phyloP scores from a whole-genome alignment of 2,888 invertebrate species.

The Patella depressa region DNA sequence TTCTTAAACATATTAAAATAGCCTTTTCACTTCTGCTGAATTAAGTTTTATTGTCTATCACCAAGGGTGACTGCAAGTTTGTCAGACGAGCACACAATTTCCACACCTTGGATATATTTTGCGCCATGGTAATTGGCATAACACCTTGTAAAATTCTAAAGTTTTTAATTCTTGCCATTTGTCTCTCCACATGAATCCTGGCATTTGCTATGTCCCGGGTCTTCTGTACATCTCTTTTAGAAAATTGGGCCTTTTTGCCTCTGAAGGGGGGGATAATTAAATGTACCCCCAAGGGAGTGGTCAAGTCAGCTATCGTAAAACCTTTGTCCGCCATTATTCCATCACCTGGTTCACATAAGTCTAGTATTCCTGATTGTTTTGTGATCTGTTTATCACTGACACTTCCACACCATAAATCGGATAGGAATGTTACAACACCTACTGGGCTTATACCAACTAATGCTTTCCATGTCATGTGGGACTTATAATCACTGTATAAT shows the following conservation, averaged over 20 bases:
- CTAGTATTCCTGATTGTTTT: no score
- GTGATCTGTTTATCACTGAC: no score
- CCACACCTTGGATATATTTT: constrained; percentile 17
- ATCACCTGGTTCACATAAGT: no score
- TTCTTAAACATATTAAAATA: no score
- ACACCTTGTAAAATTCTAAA: constrained; percentile 37
- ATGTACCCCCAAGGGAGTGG: no score
- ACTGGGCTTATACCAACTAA: constrained; percentile 27
- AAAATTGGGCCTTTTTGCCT: constrained; percentile 15
- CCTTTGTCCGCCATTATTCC: no score
- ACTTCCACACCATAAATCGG: constrained; percentile 18
- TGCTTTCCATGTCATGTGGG: constrained; percentile 27
- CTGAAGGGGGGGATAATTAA: no score
- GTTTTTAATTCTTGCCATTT: constrained; percentile 37
- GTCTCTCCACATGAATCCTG: constrained; percentile 37
- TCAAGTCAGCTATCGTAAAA: no score
- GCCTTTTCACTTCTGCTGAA: no score
- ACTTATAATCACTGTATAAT: constrained; percentile 31
- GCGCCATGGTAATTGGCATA: constrained; percentile 25
- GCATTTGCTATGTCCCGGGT: no score
- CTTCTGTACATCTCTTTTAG: no score
- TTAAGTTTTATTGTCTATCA: background rate
- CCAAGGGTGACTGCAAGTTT: constrained; percentile 14
- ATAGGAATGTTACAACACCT: constrained; percentile 29
- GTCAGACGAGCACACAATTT: constrained; percentile 14